phyloP scores from a whole-genome alignment of 2,113 vertebrate species.

The Rhineura floridana region DNA sequence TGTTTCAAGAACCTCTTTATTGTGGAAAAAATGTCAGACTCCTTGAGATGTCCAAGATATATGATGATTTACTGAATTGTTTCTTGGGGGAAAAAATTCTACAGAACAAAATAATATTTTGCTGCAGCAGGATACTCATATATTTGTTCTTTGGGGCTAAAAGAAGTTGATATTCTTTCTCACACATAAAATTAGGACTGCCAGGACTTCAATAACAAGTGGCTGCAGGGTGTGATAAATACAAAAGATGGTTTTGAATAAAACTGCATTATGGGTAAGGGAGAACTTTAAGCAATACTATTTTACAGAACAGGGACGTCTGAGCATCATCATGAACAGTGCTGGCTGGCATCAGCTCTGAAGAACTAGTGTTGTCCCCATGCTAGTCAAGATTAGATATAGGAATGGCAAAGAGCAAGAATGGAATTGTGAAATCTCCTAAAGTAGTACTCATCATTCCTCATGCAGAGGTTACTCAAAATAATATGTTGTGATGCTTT shows the following conservation, averaged over 20 bases:
- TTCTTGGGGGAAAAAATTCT: not conserved
- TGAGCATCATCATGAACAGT: not conserved
- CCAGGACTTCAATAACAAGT: slow-evolving; percentile 13
- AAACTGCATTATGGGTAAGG: slow-evolving; percentile 20
- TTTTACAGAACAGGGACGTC: not conserved
- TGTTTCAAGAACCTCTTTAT: not conserved
- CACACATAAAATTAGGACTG: not conserved
- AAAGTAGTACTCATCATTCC: not conserved
- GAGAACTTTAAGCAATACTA: not conserved
- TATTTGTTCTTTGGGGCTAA: not conserved
- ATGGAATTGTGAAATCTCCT: not conserved
- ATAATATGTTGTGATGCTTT: not conserved
- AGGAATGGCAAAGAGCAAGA: not conserved
- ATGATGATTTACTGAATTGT: slow-evolving; percentile 20
- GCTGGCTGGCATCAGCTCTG: not conserved
- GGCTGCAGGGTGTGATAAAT: slow-evolving; percentile 16
- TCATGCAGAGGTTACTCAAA: not conserved
- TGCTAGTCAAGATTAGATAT: not conserved
- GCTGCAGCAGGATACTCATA: not conserved
- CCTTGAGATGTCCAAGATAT: slow-evolving; percentile 1
- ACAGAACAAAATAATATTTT: slow-evolving; percentile 17
- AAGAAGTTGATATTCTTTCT: slow-evolving; percentile 24
- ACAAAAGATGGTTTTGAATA: slow-evolving; percentile 1
- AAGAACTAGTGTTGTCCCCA: not conserved
- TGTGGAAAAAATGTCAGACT: not conserved